Base-by-base conservation (phyloP, 1,140 invertebrate species). In the Caenorhabditis inopinata region DNA sequence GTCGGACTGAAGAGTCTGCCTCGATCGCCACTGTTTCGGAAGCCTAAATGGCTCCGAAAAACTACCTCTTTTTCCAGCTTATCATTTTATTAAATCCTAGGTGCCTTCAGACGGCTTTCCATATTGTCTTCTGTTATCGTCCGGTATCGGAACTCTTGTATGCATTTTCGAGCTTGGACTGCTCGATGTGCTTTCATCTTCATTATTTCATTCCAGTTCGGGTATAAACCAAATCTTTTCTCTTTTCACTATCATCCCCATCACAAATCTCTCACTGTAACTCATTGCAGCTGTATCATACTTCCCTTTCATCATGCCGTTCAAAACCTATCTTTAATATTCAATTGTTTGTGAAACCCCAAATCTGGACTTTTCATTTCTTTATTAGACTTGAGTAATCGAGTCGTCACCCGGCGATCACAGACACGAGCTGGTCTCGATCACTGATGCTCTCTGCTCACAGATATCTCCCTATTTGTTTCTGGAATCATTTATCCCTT, bases 41-140 rank as follows among this genome's bases (percentile, higher is more conserved):
- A 12, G 58, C 32, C 58, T 68, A 68, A 68, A 38, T 51, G 6
- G 1, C 27, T 25, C 49, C 7, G n/a, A 48, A 18, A 12, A 16
- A 23, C n/a, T 51, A 4, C 27, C 32, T 0, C 32, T 68, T 32
- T 62, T n/a, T 5, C n/a, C 3, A 68, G 4, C 27, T 68, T 38
- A 68, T 68, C 58, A 68, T 68, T 68, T 58, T 38, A 68, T n/a
- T n/a, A n/a, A n/a, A 18, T 68, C 2, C 11, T 68, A 68, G 58
- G 32, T 68, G 58, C 58, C 58, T 38, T 68, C 58, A 4, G 9
- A 11, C 32, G 51, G 49, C 49, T 51, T 51, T 58, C 6, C 27
- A 7, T 68, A 2, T 68, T 68, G 7, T 68, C 16, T 68, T 38
- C 38, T 68, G 29, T 35, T 68, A 7, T 38, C 16, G 6, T 38